Evolutionary conservation across 1,140 invertebrate species (phyloP), one percentile per base, ranked within the genome.

Genomic region (Zaprionus nigranus): DNA sequence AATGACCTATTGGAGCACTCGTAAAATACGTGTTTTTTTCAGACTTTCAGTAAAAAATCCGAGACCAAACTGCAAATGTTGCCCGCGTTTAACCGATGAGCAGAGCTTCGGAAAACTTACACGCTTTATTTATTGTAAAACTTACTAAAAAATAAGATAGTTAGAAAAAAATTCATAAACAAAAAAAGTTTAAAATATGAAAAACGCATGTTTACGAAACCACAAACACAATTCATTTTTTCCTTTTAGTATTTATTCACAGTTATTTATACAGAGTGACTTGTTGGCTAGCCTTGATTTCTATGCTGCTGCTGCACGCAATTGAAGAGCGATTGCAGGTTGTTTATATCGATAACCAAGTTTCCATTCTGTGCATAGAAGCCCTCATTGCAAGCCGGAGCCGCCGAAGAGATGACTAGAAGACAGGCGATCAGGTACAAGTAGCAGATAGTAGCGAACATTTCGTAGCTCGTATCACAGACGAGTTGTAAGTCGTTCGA

Each of bases 281-380:
- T 30, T 2, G 11, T 24, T 7, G n/a, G 5, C 69, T 72, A 83
- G 30, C 83, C 84, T 7, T 34, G 58, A 74, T 79, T 63, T n/a
- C 40, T 36, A 58, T 65, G 58, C 59, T 82, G 58, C 9, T 22
- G 20, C 12, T 80, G 34, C 3, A 87, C 67, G 54, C 83, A 87
- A 24, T 58, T 34, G 0, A 83, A 61, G 1, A 64, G 43, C 0
- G 20, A 0, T 1, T 69, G 22, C 7, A 88, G 26, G 5, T 78
- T 46, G 1, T 80, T 26, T 1, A 80, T 0, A 57, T 87, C 67
- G 13, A 87, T 64, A 38, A 78, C 20, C 15, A 87, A 17, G 34
- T 88, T 61, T 6, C 84, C 84, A 15, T 88, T 83, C 2, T 13
- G 9, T 3, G 70, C 0, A 22, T 78, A 75, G 30, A 86, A 80